Percentiles rank a stretch among this genome's conserved stretches.
phyloP scores from a whole-genome alignment of 2,113 vertebrate genomes.

The Zosterops lateralis region DNA sequence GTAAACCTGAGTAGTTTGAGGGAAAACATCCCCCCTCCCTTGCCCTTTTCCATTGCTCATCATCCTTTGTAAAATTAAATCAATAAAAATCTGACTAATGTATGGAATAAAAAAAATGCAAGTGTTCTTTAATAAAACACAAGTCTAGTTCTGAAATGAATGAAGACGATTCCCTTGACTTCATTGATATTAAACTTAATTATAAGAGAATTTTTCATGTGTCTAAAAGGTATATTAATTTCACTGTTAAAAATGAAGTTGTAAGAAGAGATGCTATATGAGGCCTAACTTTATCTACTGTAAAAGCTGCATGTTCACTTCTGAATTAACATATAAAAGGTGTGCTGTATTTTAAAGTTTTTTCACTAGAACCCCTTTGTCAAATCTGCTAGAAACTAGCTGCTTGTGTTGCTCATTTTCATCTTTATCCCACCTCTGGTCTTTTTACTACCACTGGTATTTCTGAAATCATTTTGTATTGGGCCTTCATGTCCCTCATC shows the following conservation, averaged over 20 bases:
- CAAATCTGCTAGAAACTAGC: not conserved
- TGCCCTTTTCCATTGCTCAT: not conserved
- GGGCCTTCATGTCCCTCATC: not conserved
- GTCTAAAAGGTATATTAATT: not conserved
- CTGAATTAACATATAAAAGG: not conserved
- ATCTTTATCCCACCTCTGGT: not conserved
- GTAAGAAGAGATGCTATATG: not conserved
- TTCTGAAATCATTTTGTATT: not conserved
- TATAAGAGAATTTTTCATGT: not conserved
- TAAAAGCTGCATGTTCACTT: not conserved
- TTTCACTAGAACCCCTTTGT: not conserved
- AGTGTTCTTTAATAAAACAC: not conserved
- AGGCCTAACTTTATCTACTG: not conserved
- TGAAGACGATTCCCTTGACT: not conserved
- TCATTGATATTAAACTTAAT: not conserved
- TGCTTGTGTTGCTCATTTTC: not conserved
- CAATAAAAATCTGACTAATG: not conserved
- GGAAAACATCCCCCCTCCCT: not conserved
- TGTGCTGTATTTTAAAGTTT: not conserved
- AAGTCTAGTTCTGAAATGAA: not conserved
- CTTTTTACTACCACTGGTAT: not conserved
- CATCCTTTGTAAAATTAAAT: not conserved
- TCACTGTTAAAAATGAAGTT: not conserved
- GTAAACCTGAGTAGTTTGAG: not conserved
- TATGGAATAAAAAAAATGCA: not conserved